These are phyloP conservation scores for Nyctibius bracteatus DNA, from an alignment of 2,113 vertebrate species.

Conservation along the genomic window DNA sequence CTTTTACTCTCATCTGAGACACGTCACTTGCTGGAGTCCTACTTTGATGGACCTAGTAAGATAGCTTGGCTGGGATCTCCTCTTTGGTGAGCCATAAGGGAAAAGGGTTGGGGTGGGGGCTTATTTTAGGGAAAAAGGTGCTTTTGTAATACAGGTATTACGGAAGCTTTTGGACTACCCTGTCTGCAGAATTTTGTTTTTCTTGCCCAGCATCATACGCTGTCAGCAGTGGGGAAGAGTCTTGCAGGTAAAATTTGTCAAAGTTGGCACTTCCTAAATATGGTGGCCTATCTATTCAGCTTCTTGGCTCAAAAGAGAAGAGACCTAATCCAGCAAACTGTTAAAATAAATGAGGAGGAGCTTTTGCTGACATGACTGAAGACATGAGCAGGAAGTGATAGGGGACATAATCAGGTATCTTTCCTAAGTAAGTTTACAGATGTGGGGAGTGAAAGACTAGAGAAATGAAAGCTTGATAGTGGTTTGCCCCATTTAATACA, in stretches of 20 bases:
- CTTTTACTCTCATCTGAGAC: slow-evolving; percentile 46
- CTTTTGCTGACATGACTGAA: background rate
- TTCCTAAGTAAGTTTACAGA: background rate
- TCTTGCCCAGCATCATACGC: background rate
- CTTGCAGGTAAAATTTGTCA: background rate
- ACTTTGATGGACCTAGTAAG: slow-evolving; percentile 55
- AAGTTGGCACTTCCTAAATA: background rate
- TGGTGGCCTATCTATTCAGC: background rate
- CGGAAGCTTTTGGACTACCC: slow-evolving; percentile 7
- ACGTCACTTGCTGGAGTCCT: slow-evolving; percentile 46
- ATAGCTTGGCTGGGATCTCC: slow-evolving; percentile 44
- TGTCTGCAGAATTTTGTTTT: background rate
- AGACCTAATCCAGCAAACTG: background rate
- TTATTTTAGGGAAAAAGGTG: slow-evolving; percentile 17
- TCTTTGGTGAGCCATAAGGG: slow-evolving; percentile 45
- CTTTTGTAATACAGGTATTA: slow-evolving; percentile 21
- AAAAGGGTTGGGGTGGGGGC: slow-evolving; percentile 9
- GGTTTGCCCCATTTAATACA: background rate
- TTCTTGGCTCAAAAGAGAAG: slow-evolving; percentile 12
- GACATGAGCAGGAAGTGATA: background rate
- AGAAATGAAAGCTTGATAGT: background rate
- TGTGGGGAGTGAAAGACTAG: background rate
- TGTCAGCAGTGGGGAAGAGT: background rate
- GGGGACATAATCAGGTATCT: background rate
- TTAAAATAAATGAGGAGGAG: background rate